A percentile compares a stretch with the other conserved stretches of the same genome.
These are phyloP conservation scores for Turnix velox DNA, from an alignment of 2,113 vertebrate genomes.

Conservation along the genomic window DNA sequence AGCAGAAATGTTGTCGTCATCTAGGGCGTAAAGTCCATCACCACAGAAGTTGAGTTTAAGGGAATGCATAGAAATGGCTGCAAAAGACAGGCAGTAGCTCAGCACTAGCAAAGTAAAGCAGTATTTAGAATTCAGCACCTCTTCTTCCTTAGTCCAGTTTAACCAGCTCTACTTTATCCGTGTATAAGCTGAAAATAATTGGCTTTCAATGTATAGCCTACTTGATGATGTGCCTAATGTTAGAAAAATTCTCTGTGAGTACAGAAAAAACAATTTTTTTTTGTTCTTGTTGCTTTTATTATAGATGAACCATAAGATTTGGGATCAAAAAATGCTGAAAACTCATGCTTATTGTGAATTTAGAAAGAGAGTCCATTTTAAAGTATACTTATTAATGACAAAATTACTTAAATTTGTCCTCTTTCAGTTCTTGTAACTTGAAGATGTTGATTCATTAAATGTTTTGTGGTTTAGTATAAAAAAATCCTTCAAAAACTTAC, in stretches of 20 bases:
- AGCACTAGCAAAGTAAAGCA: not conserved
- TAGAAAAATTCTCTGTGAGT: not conserved
- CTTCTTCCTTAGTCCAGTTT: not conserved
- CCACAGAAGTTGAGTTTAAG: not conserved
- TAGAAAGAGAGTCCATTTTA: not conserved
- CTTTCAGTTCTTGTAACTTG: not conserved
- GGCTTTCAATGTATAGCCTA: not conserved
- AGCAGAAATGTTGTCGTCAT: not conserved
- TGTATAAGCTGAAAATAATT: not conserved
- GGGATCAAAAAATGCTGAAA: not conserved
- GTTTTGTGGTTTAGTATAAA: not conserved
- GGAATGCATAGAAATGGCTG: not conserved
- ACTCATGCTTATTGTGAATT: not conserved
- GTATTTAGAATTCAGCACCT: not conserved
- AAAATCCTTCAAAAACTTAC: not conserved
- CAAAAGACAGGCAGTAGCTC: not conserved
- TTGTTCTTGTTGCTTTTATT: not conserved
- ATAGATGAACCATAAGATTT: not conserved
- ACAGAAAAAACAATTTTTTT: not conserved
- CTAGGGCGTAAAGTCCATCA: not conserved
- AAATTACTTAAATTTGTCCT: not conserved
- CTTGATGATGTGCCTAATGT: not conserved
- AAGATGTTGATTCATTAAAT: not conserved
- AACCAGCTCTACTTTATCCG: not conserved
- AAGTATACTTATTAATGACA: not conserved